Conservation (phyloP, 2,888 invertebrate species). For the Leptura quadrifasciata region DNA sequence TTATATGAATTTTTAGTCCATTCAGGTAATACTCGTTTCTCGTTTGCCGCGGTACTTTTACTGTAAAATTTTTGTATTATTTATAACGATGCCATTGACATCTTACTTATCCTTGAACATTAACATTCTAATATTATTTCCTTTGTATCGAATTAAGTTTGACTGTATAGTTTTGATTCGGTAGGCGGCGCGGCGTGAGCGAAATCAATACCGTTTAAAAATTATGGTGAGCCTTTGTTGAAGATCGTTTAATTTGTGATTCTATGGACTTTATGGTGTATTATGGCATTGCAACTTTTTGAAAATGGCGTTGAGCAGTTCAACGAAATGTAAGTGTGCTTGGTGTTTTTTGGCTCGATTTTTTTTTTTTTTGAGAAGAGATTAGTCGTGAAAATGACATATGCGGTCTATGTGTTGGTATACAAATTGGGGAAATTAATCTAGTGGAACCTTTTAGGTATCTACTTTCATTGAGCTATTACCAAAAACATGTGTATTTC, state of each 20-base stretch:
- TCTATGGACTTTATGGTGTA: conserved; percentile 29
- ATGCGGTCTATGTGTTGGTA: neutral
- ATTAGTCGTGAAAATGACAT: neutral
- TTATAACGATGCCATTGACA: conserved; percentile 56
- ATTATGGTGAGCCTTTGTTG: conserved; percentile 19
- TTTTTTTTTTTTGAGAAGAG: neutral
- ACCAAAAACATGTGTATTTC: neutral
- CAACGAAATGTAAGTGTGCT: conserved; percentile 27
- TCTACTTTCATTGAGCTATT: neutral
- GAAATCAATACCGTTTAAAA: conserved; percentile 6
- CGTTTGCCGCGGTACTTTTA: conserved; percentile 42
- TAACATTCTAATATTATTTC: conserved; percentile 54
- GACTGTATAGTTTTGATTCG: conserved; percentile 41
- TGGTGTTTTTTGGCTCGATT: neutral
- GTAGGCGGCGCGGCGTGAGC: conserved; percentile 40
- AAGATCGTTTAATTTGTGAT: neutral
- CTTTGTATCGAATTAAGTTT: conserved; percentile 51
- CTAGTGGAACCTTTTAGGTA: neutral
- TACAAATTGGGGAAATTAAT: neutral
- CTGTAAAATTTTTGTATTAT: conserved; percentile 52
- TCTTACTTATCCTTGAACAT: conserved; percentile 54
- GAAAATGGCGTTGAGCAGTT: conserved; percentile 19
- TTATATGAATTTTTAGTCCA: conserved; percentile 10
- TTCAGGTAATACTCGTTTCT: conserved; percentile 39
- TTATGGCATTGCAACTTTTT: conserved; percentile 41